Evolutionary conservation across 2,888 invertebrate species (phyloP).

Genomic region (Tuta absoluta): DNA sequence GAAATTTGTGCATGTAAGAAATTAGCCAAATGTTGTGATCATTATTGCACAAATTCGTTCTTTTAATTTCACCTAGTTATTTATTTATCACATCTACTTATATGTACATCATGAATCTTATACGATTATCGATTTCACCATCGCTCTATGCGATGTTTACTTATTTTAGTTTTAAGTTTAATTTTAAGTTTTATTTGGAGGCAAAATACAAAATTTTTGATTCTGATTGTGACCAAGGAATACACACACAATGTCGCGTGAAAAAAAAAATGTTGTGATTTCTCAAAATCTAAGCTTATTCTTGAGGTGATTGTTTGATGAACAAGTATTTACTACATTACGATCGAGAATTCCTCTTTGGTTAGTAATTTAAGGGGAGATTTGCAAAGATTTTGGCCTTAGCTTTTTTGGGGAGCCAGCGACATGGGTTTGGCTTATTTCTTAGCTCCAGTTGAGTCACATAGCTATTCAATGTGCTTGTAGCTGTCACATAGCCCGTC

Average conservation of each 20-base stretch:
- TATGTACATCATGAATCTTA: conserved; percentile 16
- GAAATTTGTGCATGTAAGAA: neutral
- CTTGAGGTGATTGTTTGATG: too few species aligned
- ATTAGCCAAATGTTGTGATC: neutral
- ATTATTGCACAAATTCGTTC: neutral
- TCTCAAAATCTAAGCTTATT: too few species aligned
- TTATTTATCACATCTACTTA: neutral
- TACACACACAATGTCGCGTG: neutral
- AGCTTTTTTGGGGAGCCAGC: too few species aligned
- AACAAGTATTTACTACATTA: too few species aligned
- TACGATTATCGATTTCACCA: neutral
- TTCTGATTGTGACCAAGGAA: neutral
- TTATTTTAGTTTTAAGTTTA: conserved; percentile 10
- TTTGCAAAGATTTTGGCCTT: too few species aligned
- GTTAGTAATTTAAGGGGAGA: too few species aligned
- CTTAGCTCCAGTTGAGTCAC: too few species aligned
- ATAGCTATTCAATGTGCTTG: too few species aligned
- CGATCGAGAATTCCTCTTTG: too few species aligned
- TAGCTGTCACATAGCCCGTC: too few species aligned
- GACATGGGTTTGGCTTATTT: too few species aligned
- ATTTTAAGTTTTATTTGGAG: conserved; percentile 10
- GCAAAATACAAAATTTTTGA: neutral
- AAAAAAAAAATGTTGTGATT: too few species aligned
- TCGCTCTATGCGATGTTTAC: conserved; percentile 1
- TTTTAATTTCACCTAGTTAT: neutral